phyloP scores from a whole-genome alignment of 2,888 invertebrate species.

The Orgyia antiqua region DNA sequence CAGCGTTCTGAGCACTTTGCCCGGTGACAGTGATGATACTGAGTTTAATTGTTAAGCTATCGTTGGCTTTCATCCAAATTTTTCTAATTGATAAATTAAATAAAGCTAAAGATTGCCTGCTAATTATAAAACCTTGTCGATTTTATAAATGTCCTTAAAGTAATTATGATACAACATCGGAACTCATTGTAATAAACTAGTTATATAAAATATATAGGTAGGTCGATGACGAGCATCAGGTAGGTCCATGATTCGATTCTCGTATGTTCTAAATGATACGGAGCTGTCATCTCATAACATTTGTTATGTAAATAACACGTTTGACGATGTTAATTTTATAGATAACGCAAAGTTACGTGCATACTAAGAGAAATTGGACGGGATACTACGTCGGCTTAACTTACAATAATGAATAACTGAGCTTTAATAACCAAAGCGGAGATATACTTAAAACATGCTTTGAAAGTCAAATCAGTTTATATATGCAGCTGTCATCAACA shows the following conservation, averaged over 20 bases:
- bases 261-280: slow-evolving; percentile 14
- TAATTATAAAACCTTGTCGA: no score
- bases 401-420: slow-evolving; percentile 40
- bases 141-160: no score
- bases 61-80: no score
- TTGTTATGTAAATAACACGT: slow-evolving; percentile 34
- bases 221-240: no score
- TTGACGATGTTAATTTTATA: slow-evolving; percentile 51
- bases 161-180: no score
- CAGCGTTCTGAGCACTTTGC: no score
- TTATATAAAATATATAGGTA: no score
- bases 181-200: no score
- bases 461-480: slow-evolving; percentile 59
- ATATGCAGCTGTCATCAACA: slow-evolving; percentile 50
- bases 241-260: slow-evolving; percentile 12
- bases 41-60: no score
- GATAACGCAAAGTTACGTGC: slow-evolving; percentile 61
- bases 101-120: no score
- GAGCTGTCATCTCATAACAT: slow-evolving; percentile 17
- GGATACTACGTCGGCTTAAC: slow-evolving; percentile 37
- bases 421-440: slow-evolving; percentile 21
- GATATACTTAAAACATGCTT: slow-evolving; percentile 32
- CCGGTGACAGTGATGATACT: no score
- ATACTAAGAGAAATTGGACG: slow-evolving; percentile 37
- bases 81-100: no score